Conservation (phyloP, 1,140 invertebrate species). For the Drosophila oshimai region DNA sequence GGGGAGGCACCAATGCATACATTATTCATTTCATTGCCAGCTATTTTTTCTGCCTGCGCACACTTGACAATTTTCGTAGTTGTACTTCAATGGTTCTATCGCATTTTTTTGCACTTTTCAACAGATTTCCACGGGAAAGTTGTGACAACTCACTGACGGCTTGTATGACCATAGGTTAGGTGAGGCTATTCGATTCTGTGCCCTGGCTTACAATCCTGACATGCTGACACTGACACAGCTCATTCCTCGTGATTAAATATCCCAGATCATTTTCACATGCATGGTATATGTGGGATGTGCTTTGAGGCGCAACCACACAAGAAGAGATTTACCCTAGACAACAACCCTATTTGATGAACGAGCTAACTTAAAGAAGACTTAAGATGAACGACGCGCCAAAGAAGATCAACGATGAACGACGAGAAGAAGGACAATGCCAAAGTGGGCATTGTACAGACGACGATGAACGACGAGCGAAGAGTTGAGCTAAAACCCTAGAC, state of each 20-base stretch:
- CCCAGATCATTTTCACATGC: neutral
- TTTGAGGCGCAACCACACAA: too few species aligned
- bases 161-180: neutral
- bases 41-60: constrained; percentile 21
- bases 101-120: constrained; percentile 46
- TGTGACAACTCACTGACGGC: constrained; percentile 10
- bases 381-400: too few species aligned
- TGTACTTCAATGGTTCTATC: constrained; percentile 32
- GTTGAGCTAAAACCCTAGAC: too few species aligned
- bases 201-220: constrained; percentile 20
- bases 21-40: constrained; percentile 67
- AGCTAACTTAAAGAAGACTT: too few species aligned
- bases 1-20: constrained; percentile 38
- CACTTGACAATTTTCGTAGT: constrained; percentile 61
- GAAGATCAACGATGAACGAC: too few species aligned
- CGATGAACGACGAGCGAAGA: too few species aligned
- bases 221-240: neutral
- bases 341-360: too few species aligned
- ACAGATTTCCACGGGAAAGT: constrained; percentile 42
- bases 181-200: constrained; percentile 11
- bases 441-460: too few species aligned
- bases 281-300: too few species aligned
- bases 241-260: neutral
- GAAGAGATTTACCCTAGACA: too few species aligned
- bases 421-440: too few species aligned